Evolutionary conservation across 2,797 vertebrate genomes (phyloP).

Genomic region (Microchirus variegatus): DNA sequence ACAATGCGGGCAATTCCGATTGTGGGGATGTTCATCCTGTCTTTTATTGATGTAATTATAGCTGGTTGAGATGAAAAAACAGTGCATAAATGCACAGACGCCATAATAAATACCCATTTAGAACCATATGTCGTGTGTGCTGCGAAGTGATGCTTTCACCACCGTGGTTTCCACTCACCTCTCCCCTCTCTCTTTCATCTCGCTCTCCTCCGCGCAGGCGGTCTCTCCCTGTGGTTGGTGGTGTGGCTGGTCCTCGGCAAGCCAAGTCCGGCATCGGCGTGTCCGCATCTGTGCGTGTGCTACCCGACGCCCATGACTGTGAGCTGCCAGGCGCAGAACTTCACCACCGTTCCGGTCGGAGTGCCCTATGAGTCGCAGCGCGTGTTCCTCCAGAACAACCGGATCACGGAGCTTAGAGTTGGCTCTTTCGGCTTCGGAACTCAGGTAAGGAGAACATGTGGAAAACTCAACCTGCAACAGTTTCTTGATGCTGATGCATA

Average conservation of each 20-base stretch:
- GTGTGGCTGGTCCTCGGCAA: conserved; percentile 83
- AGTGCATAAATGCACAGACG: too few species aligned
- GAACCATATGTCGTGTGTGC: neutral
- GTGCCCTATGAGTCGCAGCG: conserved; percentile 92
- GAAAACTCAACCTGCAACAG: neutral
- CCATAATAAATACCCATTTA: too few species aligned
- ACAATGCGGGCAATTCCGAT: too few species aligned
- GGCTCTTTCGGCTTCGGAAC: conserved; percentile 92
- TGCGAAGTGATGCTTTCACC: neutral
- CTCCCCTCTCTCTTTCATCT: neutral
- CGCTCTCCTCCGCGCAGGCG: conserved; percentile 63
- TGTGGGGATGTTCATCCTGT: too few species aligned
- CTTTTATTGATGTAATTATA: too few species aligned
- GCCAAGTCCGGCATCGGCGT: conserved; percentile 80
- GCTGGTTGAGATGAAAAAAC: too few species aligned
- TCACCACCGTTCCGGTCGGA: conserved; percentile 90
- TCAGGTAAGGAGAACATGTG: conserved; percentile 71
- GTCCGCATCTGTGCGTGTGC: conserved; percentile 94
- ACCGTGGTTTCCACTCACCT: conserved; percentile 37
- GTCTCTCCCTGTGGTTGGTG: conserved; percentile 81
- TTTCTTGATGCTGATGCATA: neutral
- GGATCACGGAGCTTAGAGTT: conserved; percentile 92
- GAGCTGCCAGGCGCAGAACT: conserved; percentile 98
- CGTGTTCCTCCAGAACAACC: conserved; percentile 98
- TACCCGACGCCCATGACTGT: conserved; percentile 96